These are phyloP conservation scores for Rhabdornis inornatus DNA, from an alignment of 2,113 vertebrate species.

Conservation along the genomic window DNA sequence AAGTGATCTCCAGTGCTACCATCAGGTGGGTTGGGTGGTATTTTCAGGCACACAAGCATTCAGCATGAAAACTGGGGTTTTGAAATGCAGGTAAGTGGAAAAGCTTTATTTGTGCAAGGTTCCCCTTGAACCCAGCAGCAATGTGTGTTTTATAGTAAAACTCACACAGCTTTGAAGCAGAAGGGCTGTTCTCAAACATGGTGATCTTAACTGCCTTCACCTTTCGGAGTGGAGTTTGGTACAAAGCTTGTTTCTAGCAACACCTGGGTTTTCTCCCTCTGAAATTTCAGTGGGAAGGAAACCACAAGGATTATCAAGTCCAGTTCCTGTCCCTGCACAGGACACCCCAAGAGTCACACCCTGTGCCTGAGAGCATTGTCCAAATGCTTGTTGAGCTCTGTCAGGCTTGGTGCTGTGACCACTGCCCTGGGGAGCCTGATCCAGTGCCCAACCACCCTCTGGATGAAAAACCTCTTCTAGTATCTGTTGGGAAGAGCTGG, in stretches of 20 bases:
- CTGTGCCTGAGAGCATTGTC: background rate
- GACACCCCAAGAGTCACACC: background rate
- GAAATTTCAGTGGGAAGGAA: background rate
- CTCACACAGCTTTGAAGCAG: background rate
- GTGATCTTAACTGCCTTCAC: background rate
- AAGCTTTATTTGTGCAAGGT: background rate
- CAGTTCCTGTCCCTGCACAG: background rate
- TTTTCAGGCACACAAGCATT: background rate
- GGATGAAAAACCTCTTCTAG: background rate
- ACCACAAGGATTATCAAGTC: background rate
- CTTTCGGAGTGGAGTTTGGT: background rate
- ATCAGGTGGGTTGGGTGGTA: background rate
- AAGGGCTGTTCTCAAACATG: background rate
- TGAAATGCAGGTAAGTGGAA: fast-evolving
- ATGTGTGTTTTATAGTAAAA: background rate
- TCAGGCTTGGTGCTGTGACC: fast-evolving
- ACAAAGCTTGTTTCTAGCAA: background rate
- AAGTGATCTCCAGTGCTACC: background rate
- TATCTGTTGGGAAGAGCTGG: too few species aligned
- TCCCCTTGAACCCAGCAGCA: background rate
- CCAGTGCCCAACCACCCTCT: background rate
- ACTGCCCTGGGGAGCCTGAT: fast-evolving
- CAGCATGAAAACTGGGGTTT: background rate
- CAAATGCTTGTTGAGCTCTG: background rate
- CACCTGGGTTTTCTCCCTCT: background rate